phyloP scores from a whole-genome alignment of 2,113 vertebrate genomes.

The Phoxinus phoxinus region DNA sequence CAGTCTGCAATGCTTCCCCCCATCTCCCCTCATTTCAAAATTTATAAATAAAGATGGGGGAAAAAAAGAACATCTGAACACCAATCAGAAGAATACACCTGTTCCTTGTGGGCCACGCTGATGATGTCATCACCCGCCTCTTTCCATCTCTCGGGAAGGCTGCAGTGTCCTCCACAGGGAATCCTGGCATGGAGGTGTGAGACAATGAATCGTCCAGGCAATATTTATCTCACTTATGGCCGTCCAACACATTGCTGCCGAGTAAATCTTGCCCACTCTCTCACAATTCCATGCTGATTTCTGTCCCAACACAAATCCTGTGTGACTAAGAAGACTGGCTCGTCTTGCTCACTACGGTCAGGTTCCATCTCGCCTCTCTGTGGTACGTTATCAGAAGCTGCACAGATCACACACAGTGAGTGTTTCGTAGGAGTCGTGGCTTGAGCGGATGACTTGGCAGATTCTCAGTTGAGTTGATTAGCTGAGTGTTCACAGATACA shows the following conservation, averaged over 20 bases:
- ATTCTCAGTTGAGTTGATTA: conserved; percentile 45
- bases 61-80: conserved; percentile 12
- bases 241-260: conserved; percentile 54
- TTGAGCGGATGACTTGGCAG: conserved; percentile 37
- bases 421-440: conserved; percentile 1
- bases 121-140: conserved; percentile 56
- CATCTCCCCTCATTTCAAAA: conserved; percentile 1
- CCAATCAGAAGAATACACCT: conserved; percentile 50
- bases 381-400: neutral
- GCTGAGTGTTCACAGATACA: conserved; percentile 48
- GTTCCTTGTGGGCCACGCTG: conserved; percentile 52
- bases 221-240: conserved; percentile 58
- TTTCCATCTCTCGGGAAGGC: conserved; percentile 42
- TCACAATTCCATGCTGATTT: conserved; percentile 45
- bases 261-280: conserved; percentile 40
- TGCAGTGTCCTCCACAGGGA: conserved; percentile 39
- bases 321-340: conserved; percentile 43
- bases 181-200: conserved; percentile 43
- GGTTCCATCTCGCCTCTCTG: conserved; percentile 16
- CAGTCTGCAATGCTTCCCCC: conserved; percentile 32
- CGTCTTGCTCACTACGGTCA: conserved; percentile 5
- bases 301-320: conserved; percentile 42
- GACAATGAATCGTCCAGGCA: conserved; percentile 47
- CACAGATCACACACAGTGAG: conserved; percentile 31
- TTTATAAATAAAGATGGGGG: conserved; percentile 20